A percentile compares a stretch with the other conserved stretches of the same genome.
Evolutionary conservation across 2,797 vertebrate genomes (phyloP).

Genomic region (Sphenopsis melanotis): DNA sequence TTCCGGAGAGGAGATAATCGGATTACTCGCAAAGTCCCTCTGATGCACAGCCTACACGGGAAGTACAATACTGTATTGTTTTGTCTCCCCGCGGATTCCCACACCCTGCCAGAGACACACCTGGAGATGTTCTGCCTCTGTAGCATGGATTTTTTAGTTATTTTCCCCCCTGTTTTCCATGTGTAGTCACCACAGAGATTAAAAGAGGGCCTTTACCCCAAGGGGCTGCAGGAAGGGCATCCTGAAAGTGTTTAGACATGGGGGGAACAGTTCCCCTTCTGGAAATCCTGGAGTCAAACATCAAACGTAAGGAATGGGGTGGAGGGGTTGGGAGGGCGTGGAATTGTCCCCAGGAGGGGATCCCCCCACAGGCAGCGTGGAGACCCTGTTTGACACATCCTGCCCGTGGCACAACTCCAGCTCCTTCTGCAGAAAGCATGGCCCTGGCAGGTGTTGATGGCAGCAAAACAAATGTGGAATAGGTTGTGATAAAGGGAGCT

Average conservation of each 20-base stretch:
- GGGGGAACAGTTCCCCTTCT: neutral
- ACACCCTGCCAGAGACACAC: neutral
- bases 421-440: neutral
- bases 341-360: neutral
- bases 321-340: neutral
- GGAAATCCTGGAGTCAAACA: neutral
- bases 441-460: slow-evolving; percentile 25
- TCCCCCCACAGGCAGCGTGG: neutral
- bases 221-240: neutral
- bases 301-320: neutral
- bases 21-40: neutral
- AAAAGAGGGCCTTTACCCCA: neutral
- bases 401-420: neutral
- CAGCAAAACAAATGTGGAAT: slow-evolving; percentile 13
- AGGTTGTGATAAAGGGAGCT: neutral
- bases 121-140: neutral
- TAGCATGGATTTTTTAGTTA: rapidly evolving
- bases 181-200: too few relatives aligned
- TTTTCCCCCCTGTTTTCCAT: rapidly evolving
- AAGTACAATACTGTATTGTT: neutral
- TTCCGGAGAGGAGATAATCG: neutral
- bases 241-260: rapidly evolving
- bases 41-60: neutral
- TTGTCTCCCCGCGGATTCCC: neutral
- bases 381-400: neutral